A percentile compares a stretch with the other conserved stretches of the same genome.
phyloP scores from a whole-genome alignment of 1,140 invertebrate genomes.

The Araneus ventricosus region DNA sequence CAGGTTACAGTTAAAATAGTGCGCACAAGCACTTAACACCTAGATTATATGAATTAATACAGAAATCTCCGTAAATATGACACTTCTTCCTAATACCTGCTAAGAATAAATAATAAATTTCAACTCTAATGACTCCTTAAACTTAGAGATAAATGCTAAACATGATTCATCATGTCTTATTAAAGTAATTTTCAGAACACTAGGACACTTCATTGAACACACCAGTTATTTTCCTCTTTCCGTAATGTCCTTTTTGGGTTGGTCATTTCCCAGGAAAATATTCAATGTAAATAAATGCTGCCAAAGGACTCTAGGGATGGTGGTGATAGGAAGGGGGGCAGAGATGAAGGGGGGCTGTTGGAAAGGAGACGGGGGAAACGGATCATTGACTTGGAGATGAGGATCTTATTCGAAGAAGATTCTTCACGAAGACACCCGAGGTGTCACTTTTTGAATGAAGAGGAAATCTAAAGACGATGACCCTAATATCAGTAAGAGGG shows the following conservation, averaged over 20 bases:
- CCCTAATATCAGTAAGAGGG: background rate
- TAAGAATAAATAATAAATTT: too few relatives aligned
- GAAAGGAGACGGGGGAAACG: background rate
- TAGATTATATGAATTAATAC: too few relatives aligned
- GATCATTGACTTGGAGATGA: constrained; percentile 61
- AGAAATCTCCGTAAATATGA: too few relatives aligned
- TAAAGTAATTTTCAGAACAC: too few relatives aligned
- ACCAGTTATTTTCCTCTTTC: too few relatives aligned
- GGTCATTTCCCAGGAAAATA: constrained; percentile 2
- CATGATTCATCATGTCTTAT: too few relatives aligned
- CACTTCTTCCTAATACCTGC: too few relatives aligned
- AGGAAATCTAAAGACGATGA: constrained; percentile 14
- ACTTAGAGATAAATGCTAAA: too few relatives aligned
- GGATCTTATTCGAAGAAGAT: constrained; percentile 20
- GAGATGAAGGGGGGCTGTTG: background rate
- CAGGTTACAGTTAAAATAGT: too few relatives aligned
- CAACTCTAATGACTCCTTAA: too few relatives aligned
- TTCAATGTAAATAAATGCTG: constrained; percentile 17
- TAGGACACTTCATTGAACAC: too few relatives aligned
- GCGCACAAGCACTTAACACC: too few relatives aligned
- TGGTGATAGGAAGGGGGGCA: background rate
- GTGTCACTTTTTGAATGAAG: background rate
- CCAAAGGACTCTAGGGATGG: background rate
- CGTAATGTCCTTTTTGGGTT: background rate
- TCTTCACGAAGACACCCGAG: background rate